Conservation (phyloP, 2,113 vertebrate genomes). For the Verasper variegatus region DNA sequence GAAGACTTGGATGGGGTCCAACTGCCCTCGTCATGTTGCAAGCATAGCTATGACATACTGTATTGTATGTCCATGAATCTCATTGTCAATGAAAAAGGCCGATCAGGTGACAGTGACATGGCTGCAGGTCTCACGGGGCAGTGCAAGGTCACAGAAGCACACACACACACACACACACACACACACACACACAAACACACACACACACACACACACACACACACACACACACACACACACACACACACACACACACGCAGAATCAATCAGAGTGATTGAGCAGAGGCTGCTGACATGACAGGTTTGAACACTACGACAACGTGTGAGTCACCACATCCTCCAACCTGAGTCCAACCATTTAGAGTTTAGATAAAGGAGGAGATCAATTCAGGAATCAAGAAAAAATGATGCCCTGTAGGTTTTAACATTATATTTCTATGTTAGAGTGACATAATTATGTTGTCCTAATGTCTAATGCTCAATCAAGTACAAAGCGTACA, state of each 20-base stretch:
- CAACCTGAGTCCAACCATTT: neutral
- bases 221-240: no score
- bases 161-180: slow-evolving; percentile 9
- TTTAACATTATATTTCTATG: neutral
- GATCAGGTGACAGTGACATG: slow-evolving; percentile 20
- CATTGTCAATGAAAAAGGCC: neutral
- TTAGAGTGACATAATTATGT: no score
- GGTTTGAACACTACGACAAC: slow-evolving; percentile 18
- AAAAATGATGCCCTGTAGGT: neutral
- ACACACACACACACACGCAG: slow-evolving; percentile 3
- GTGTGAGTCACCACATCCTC: neutral
- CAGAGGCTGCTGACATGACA: slow-evolving; percentile 51
- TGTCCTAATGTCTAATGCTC: no score
- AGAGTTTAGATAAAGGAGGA: no score
- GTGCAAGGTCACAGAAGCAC: slow-evolving; percentile 40
- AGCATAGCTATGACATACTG: no score
- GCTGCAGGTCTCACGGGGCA: neutral
- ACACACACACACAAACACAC: slow-evolving; percentile 10
- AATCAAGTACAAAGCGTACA: no score
- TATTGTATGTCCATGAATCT: neutral
- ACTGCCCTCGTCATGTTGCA: no score
- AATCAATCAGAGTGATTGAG: slow-evolving; percentile 61
- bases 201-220: no score
- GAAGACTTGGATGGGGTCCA: no score
- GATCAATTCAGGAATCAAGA: neutral